Conservation (phyloP, 1,140 invertebrate genomes). For the Centruroides vittatus region DNA sequence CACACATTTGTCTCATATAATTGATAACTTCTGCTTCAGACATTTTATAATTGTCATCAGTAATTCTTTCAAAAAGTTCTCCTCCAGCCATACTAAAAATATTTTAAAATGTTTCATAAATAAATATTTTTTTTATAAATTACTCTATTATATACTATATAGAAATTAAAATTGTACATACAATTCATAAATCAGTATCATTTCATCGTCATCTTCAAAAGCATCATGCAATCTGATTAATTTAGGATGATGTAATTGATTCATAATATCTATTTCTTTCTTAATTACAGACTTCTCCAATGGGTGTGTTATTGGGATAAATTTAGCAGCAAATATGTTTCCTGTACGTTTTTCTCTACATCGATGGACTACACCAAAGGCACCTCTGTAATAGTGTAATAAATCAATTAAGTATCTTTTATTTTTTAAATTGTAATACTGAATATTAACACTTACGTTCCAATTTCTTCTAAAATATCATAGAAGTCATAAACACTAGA, state of each 20-base stretch:
- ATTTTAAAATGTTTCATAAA: background rate
- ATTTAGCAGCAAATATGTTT: conserved; percentile 98
- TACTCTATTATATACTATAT: background rate
- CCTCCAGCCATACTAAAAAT: conserved; percentile 66
- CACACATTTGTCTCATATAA: conserved; percentile 97
- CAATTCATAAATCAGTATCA: conserved; percentile 98
- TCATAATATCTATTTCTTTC: conserved; percentile 99
- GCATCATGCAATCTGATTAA: conserved; percentile 96
- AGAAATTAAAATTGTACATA: conserved; percentile 1
- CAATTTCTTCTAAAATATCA: conserved; percentile 98
- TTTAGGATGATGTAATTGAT: conserved; percentile 93
- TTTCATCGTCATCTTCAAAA: conserved; percentile 98
- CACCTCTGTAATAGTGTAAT: conserved; percentile 40
- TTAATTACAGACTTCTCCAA: conserved; percentile 94
- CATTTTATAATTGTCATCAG: conserved; percentile 94
- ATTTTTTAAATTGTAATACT: background rate
- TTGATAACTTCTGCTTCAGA: conserved; percentile 98
- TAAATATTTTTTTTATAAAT: background rate
- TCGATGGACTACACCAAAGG: conserved; percentile 96
- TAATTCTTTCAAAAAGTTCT: conserved; percentile 96
- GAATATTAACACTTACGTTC: conserved; percentile 31
- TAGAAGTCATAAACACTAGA: conserved; percentile 94
- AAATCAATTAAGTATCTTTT: background rate
- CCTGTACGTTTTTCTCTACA: conserved; percentile 92
- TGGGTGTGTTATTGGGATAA: conserved; percentile 87